These are phyloP conservation scores for Cladopsammia gracilis DNA, from an alignment of 64 coral and sea anemone species.

Conservation along the genomic window DNA sequence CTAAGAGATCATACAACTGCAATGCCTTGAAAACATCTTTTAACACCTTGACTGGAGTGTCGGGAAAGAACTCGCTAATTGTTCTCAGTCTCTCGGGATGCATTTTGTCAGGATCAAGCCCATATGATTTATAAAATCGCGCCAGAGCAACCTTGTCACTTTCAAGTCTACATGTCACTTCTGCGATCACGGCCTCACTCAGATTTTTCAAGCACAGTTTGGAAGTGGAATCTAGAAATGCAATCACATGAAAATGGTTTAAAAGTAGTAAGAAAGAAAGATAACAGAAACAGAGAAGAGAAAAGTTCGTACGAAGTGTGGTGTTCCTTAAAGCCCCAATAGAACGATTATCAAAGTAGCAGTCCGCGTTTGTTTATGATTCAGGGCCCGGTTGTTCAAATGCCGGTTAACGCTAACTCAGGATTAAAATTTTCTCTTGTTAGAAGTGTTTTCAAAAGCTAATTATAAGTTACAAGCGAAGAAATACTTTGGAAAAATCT, in stretches of 20 bases:
- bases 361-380: too few relatives aligned
- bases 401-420: too few relatives aligned
- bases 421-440: too few relatives aligned
- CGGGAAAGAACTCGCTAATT: conserved; percentile 1
- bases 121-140: background rate
- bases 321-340: too few relatives aligned
- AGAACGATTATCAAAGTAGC: too few relatives aligned
- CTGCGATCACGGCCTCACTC: background rate
- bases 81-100: too few relatives aligned
- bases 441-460: too few relatives aligned
- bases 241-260: background rate
- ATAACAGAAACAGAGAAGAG: background rate
- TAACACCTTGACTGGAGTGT: background rate
- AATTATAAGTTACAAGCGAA: too few relatives aligned
- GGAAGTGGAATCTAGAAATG: background rate
- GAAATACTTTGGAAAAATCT: too few relatives aligned
- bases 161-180: background rate
- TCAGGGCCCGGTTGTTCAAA: too few relatives aligned
- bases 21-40: conserved; percentile 12
- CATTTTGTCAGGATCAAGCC: background rate
- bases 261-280: background rate
- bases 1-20: background rate
- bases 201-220: conserved; percentile 23
- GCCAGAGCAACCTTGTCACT: background rate
- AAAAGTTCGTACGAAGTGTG: too few relatives aligned